Conservation (phyloP, 2,888 invertebrate species). For the Orthosia cruda region DNA sequence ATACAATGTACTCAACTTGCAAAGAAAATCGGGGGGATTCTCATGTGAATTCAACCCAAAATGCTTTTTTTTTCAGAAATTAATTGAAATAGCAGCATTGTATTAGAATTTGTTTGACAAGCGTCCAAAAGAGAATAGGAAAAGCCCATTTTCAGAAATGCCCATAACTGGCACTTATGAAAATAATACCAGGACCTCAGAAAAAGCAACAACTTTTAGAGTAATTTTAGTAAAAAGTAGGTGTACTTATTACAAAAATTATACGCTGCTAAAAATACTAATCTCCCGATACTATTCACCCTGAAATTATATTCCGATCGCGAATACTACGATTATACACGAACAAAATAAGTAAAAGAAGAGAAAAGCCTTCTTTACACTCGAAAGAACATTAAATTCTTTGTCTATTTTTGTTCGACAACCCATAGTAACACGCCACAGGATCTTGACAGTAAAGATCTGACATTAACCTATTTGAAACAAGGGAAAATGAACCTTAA, state of each 20-base stretch:
- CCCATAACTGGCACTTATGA: conserved; percentile 4
- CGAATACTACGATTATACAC: conserved; percentile 71
- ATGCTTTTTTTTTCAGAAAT: too few species aligned
- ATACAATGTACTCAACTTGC: too few species aligned
- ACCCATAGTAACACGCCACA: conserved; percentile 85
- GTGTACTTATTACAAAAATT: conserved; percentile 57
- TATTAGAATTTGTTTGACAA: not conserved
- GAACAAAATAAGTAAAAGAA: conserved; percentile 73
- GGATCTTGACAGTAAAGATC: conserved; percentile 84
- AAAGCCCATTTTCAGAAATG: not conserved
- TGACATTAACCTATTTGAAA: conserved; percentile 71
- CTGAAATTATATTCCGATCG: conserved; percentile 72
- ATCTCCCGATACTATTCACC: conserved; percentile 47
- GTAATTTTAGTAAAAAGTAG: conserved; percentile 57
- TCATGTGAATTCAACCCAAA: too few species aligned
- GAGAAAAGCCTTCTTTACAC: conserved; percentile 76
- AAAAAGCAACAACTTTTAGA: conserved; percentile 38
- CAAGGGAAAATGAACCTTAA: conserved; percentile 69
- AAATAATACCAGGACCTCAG: conserved; percentile 32
- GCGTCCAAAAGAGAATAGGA: not conserved
- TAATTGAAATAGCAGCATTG: too few species aligned
- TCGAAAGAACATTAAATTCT: conserved; percentile 86
- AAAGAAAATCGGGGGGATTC: too few species aligned
- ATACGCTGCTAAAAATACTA: conserved; percentile 50
- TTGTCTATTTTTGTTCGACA: conserved; percentile 88